These are phyloP conservation scores for Clarias pachynema DNA, from an alignment of 2,797 vertebrate species.

Conservation along the genomic window DNA sequence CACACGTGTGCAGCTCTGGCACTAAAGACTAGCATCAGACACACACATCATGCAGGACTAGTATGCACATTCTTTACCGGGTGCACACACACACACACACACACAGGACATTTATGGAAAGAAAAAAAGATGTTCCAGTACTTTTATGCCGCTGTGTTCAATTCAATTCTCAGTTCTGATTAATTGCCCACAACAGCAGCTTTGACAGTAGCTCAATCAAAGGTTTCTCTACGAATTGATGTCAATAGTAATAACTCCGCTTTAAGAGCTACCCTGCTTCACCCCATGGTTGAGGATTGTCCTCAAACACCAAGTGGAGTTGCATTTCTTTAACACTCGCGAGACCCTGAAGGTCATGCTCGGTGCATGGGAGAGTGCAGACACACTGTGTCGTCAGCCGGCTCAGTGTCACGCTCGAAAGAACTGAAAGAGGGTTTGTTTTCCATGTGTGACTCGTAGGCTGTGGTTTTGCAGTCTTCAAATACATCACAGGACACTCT, in stretches of 20 bases:
- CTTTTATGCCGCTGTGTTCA: not conserved
- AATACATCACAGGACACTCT: not conserved
- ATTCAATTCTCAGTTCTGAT: not conserved
- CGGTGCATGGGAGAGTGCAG: not conserved
- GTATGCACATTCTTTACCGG: not conserved
- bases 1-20: not conserved
- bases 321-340: not conserved
- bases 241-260: not conserved
- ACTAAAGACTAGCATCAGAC: not conserved
- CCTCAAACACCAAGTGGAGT: not conserved
- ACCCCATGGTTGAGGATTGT: not conserved
- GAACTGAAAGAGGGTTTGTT: not conserved
- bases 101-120: not conserved
- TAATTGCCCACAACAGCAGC: not conserved
- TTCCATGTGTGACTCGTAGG: not conserved
- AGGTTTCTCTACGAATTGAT: not conserved
- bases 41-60: not conserved
- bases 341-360: not conserved
- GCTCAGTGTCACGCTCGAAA: not conserved
- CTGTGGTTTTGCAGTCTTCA: constrained; percentile 9
- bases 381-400: no score
- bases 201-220: not conserved
- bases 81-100: not conserved
- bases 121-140: not conserved
- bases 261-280: not conserved